phyloP scores from a whole-genome alignment of 2,888 invertebrate genomes.

The Petrophora chlorosata region DNA sequence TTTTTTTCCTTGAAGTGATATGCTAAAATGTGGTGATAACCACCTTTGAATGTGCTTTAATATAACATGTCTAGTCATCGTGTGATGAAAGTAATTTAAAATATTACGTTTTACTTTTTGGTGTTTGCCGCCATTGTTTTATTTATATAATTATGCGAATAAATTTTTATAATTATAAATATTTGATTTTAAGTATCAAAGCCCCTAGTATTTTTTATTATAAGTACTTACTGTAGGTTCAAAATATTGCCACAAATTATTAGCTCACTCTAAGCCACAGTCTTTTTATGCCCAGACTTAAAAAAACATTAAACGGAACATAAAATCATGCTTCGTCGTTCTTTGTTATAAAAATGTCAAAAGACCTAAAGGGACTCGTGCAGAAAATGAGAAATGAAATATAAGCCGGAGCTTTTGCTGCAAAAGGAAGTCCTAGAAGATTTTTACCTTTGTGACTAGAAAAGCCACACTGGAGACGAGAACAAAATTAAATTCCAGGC shows the following conservation, averaged over 20 bases:
- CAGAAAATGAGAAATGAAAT: constrained; percentile 29
- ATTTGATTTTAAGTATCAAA: constrained; percentile 3
- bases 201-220: no score
- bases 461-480: constrained; percentile 20
- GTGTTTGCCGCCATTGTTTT: background rate
- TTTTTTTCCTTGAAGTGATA: no score
- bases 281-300: no score
- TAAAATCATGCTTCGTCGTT: no score
- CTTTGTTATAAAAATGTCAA: no score
- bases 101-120: constrained; percentile 11
- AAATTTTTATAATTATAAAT: constrained; percentile 1
- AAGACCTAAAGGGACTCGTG: constrained; percentile 18
- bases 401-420: constrained; percentile 16
- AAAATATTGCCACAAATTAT: no score
- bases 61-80: constrained; percentile 30
- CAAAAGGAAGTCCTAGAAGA: constrained; percentile 25
- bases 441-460: constrained; percentile 30
- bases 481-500: constrained; percentile 29
- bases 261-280: no score
- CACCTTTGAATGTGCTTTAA: no score
- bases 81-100: constrained; percentile 18
- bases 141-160: constrained; percentile 22
- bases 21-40: no score
- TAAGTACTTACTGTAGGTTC: no score
- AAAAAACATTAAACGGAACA: no score